phyloP scores from a whole-genome alignment of 1,140 invertebrate genomes.

The Leptopilina boulardi region DNA sequence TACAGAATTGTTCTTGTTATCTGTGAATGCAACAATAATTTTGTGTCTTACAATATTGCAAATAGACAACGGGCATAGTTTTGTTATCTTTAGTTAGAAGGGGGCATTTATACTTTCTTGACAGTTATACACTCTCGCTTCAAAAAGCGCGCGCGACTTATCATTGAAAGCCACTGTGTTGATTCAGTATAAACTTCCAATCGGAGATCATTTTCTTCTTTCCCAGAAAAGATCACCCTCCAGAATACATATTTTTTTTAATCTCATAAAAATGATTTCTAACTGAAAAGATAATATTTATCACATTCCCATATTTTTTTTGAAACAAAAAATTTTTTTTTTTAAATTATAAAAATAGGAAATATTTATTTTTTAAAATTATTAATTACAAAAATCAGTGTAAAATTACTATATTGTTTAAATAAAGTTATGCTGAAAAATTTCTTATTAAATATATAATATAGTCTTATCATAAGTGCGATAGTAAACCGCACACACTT shows the following conservation, averaged over 20 bases:
- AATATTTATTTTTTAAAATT: too few relatives aligned
- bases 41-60: neutral
- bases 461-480: neutral
- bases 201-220: neutral
- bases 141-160: slow-evolving; percentile 7
- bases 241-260: slow-evolving; percentile 9
- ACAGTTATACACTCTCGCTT: neutral
- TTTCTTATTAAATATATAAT: too few relatives aligned
- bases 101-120: slow-evolving; percentile 1
- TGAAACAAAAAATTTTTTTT: neutral
- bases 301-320: neutral
- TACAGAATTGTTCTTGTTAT: neutral
- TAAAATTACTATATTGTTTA: too few relatives aligned
- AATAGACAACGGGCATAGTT: slow-evolving; percentile 3
- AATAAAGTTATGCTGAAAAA: too few relatives aligned
- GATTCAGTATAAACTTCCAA: neutral
- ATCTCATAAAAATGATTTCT: slow-evolving; percentile 5
- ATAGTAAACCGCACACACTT: slow-evolving; percentile 2
- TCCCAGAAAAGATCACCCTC: neutral
- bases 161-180: slow-evolving; percentile 30
- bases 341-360: neutral
- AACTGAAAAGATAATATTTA: neutral
- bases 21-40: slow-evolving; percentile 5
- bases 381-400: too few relatives aligned
- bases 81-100: neutral